Conservation (phyloP, 2,888 invertebrate species). For the Drosophila kanekoi region DNA sequence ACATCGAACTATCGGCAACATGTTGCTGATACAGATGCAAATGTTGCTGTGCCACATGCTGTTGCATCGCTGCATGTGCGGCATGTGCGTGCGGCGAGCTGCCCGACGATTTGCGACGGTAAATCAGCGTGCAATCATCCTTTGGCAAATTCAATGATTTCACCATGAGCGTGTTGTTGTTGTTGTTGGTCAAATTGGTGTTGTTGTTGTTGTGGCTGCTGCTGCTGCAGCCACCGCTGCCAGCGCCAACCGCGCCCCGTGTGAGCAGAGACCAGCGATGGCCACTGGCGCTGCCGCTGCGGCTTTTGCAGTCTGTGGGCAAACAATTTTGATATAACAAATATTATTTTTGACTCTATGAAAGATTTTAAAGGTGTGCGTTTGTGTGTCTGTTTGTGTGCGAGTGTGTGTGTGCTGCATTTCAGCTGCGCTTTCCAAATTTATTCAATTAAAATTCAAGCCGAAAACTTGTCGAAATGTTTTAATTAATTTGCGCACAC, state of each 20-base stretch:
- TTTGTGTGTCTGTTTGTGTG: slow-evolving; percentile 11
- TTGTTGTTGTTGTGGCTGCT: slow-evolving; percentile 72
- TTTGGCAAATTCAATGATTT: slow-evolving; percentile 83
- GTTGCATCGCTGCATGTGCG: slow-evolving; percentile 47
- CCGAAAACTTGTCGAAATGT: slow-evolving; percentile 39
- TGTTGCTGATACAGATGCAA: slow-evolving; percentile 56
- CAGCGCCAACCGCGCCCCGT: slow-evolving; percentile 45
- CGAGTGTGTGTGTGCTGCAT: slow-evolving; percentile 10
- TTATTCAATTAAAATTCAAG: slow-evolving; percentile 42
- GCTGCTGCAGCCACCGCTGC: slow-evolving; percentile 2
- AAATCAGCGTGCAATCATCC: slow-evolving; percentile 83
- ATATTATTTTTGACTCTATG: slow-evolving; percentile 33
- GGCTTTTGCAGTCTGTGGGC: slow-evolving; percentile 70
- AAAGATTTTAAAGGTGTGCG: not conserved
- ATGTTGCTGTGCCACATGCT: slow-evolving; percentile 42
- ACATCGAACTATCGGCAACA: slow-evolving; percentile 67
- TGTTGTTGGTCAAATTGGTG: slow-evolving; percentile 72
- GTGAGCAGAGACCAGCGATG: slow-evolving; percentile 83
- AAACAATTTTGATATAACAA: slow-evolving; percentile 19
- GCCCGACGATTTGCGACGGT: slow-evolving; percentile 84
- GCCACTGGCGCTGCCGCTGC: slow-evolving; percentile 71
- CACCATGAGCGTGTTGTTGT: slow-evolving; percentile 78
- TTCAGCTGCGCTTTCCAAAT: slow-evolving; percentile 17
- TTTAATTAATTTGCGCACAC: slow-evolving; percentile 49
- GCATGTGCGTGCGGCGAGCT: slow-evolving; percentile 79